Conservation (phyloP, 2,113 vertebrate species). For the Eolophus roseicapilla region DNA sequence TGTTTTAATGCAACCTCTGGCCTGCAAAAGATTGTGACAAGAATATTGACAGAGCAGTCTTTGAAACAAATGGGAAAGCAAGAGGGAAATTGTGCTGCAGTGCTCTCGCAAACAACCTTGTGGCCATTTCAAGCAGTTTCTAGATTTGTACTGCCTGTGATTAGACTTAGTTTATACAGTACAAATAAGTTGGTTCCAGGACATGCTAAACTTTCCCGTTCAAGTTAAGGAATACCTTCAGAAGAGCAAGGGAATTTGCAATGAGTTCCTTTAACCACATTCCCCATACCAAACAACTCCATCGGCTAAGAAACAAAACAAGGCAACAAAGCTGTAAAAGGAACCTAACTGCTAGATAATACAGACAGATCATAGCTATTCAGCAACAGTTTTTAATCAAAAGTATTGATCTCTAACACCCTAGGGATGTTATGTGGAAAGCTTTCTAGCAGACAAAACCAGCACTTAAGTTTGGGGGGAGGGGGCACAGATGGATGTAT, state of each 20-base stretch:
- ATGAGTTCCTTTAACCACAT: background rate
- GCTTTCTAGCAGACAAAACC: constrained; percentile 23
- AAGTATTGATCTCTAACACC: constrained; percentile 41
- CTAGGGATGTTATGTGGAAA: constrained; percentile 3
- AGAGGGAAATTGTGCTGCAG: background rate
- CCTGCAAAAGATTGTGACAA: constrained; percentile 4
- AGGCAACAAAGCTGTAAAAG: background rate
- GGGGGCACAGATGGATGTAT: background rate
- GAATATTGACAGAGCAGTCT: background rate
- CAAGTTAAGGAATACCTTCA: background rate
- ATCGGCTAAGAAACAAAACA: background rate
- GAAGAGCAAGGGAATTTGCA: background rate
- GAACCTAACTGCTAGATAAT: background rate
- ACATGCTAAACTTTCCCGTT: background rate
- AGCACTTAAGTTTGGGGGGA: constrained; percentile 26
- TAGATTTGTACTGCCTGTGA: background rate
- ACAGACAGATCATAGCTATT: constrained; percentile 38
- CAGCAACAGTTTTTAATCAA: constrained; percentile 45
- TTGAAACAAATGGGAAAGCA: background rate
- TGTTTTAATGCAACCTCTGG: background rate
- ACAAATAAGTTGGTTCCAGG: background rate
- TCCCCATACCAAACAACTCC: background rate
- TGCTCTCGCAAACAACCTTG: background rate
- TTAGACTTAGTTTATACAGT: background rate
- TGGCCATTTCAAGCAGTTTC: constrained; percentile 13